Evolutionary conservation across 1,140 invertebrate species (phyloP), one percentile per base, ranked within the genome.

Genomic region (Procambarus virginalis): DNA sequence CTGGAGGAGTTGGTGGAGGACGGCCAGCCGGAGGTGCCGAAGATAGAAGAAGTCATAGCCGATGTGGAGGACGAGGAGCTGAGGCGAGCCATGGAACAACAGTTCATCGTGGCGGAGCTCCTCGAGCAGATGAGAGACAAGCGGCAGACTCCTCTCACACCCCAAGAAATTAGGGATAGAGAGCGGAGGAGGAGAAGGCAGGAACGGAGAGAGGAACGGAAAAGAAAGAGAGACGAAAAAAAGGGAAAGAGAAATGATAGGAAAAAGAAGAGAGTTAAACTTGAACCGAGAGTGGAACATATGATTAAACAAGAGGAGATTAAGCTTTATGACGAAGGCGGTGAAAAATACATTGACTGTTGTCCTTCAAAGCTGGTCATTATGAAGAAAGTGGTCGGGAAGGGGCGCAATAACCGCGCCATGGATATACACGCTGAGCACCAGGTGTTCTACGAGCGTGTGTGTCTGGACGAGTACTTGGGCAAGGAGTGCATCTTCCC

Each of bases 401-500:
- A 92, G 77, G 78, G 58, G 4, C 51, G 78, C 17, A 55, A 86
- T 8, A 86, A 92, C 77, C 77, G 73, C 46, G 88, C 91, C n/a
- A 81, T 92, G 46, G 87, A 90, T 8, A 84, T 92, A n/a, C 58
- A 79, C 4, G 77, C 84, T 8, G 45, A 68, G 14, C 85, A 89
- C 58, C 83, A 92, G 46, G 58, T 73, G 5, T 92, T 92, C 55
- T 77, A 86, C 45, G 91, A 92, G 64, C 81, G 88, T 46, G 84
- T 90, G 75, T 92, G 91, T 46, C 48, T 92, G 12, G 86, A 88
- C 12, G 87, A 78, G 17, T 84, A 81, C 48, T n/a, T 82, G 60
- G 84, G 70, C 34, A 83, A 89, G 70, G 91, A 92, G 77, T 92
- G 91, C 79, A 64, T 92, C 46, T 89, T 92, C 75, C 91, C 91